phyloP scores from a whole-genome alignment of 2,113 vertebrate species.

The Oxygymnocypris stewartii region DNA sequence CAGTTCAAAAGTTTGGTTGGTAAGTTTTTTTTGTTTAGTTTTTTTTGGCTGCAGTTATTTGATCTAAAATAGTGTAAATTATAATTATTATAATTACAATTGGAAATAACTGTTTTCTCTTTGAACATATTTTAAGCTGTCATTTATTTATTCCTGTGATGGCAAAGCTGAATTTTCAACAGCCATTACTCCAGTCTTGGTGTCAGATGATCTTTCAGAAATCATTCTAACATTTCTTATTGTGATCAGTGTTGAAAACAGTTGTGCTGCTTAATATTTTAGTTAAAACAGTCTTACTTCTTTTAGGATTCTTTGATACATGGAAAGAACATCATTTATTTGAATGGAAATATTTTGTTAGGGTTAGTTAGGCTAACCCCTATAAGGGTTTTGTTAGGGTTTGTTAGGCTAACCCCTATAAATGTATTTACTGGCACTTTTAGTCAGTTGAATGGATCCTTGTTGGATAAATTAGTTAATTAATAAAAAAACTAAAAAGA shows the following conservation, averaged over 20 bases:
- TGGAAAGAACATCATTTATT: neutral
- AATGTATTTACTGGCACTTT: neutral
- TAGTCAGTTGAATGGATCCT: neutral
- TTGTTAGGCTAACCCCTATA: too few species aligned
- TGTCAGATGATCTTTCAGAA: too few species aligned
- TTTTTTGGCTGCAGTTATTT: neutral
- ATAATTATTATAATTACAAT: too few species aligned
- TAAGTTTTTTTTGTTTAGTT: too few species aligned
- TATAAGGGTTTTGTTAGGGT: too few species aligned
- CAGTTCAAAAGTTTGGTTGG: neutral
- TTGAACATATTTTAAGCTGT: neutral
- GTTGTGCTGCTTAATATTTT: neutral
- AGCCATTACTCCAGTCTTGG: too few species aligned
- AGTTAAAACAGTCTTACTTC: neutral
- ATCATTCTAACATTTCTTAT: neutral
- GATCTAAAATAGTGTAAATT: neutral
- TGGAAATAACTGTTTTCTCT: neutral
- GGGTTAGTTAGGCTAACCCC: too few species aligned
- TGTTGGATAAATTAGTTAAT: neutral
- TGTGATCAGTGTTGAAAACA: neutral
- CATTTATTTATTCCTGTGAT: neutral
- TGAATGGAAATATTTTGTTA: neutral
- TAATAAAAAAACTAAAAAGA: neutral
- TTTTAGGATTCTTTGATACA: neutral
- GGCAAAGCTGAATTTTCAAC: neutral